Conservation (phyloP, 2,113 vertebrate species). For the Elephantulus edwardii region DNA sequence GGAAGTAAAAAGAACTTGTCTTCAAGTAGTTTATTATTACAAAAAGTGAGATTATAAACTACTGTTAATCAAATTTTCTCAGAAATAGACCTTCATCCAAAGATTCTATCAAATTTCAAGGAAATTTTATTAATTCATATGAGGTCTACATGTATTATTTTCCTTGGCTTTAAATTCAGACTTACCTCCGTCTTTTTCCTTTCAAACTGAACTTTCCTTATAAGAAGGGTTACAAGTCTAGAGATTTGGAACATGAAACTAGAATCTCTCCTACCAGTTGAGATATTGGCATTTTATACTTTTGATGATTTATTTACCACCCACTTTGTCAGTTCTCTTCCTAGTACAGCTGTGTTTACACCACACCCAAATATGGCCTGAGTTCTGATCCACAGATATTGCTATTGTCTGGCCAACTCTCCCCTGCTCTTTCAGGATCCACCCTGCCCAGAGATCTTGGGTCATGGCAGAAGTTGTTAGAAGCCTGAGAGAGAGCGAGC, state of each 20-base stretch:
- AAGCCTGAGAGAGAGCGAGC: neutral
- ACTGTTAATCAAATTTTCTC: constrained; percentile 15
- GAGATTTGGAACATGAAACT: constrained; percentile 26
- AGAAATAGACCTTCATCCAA: constrained; percentile 13
- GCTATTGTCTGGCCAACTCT: constrained; percentile 52
- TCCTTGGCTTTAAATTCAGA: constrained; percentile 31
- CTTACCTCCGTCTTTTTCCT: neutral
- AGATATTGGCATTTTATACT: constrained; percentile 50
- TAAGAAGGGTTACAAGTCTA: constrained; percentile 31
- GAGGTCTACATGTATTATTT: constrained; percentile 38
- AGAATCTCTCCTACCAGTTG: neutral
- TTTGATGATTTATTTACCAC: constrained; percentile 72
- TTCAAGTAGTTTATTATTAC: constrained; percentile 27
- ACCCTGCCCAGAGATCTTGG: constrained; percentile 45
- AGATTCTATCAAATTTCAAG: constrained; percentile 50
- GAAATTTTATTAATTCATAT: constrained; percentile 31
- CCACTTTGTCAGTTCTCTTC: constrained; percentile 66
- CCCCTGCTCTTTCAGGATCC: constrained; percentile 8
- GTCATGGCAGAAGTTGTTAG: neutral
- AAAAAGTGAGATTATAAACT: neutral
- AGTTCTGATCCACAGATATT: constrained; percentile 46
- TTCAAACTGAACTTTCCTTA: constrained; percentile 33
- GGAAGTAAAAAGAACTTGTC: constrained; percentile 21
- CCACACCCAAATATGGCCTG: constrained; percentile 68
- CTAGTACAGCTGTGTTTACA: constrained; percentile 64